Percentiles rank a stretch among this genome's conserved stretches.
These are phyloP conservation scores for Mustelus asterias DNA, from an alignment of 2,113 vertebrate genomes.

Conservation along the genomic window DNA sequence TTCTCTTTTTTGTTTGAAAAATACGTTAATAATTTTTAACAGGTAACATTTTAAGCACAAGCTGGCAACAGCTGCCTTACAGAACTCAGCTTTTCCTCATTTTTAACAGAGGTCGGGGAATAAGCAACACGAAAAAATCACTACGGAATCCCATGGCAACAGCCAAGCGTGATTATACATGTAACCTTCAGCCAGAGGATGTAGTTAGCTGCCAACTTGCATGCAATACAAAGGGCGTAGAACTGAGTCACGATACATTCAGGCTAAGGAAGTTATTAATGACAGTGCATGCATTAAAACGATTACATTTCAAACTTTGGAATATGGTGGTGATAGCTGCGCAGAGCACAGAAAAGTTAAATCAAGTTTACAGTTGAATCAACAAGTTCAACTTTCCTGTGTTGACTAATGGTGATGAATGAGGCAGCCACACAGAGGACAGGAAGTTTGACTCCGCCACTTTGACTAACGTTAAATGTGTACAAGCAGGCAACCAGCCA, in stretches of 20 bases:
- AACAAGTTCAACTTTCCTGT: neutral
- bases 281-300: neutral
- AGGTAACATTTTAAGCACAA: neutral
- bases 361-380: neutral
- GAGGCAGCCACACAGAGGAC: neutral
- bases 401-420: neutral
- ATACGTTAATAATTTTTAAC: neutral
- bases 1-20: neutral
- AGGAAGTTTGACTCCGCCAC: neutral
- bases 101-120: neutral
- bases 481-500: neutral
- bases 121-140: neutral
- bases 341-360: neutral
- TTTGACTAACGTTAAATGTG: neutral
- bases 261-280: neutral
- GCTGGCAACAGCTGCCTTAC: neutral
- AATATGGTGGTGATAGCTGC: neutral
- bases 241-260: neutral
- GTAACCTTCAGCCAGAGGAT: neutral
- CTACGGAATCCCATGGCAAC: neutral
- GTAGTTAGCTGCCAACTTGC: neutral
- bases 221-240: neutral
- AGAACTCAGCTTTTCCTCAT: neutral
- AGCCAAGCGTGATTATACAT: neutral
- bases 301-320: neutral